phyloP scores from a whole-genome alignment of 2,888 invertebrate species.

The Unio delphinus region DNA sequence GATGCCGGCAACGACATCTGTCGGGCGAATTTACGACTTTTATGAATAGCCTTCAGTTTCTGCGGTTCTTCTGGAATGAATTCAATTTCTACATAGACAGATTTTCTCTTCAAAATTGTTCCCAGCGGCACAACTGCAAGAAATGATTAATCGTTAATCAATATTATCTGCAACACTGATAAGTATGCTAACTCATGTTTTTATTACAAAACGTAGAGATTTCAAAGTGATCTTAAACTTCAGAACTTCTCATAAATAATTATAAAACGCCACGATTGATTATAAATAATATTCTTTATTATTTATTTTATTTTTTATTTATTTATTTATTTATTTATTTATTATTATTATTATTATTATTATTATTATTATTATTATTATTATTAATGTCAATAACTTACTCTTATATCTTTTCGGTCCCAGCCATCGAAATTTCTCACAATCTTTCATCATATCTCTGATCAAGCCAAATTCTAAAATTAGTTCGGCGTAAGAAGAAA shows the following conservation, averaged over 20 bases:
- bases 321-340: too few relatives aligned
- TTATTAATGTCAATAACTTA: conserved; percentile 17
- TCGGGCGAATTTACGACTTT: conserved; percentile 16
- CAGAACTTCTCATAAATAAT: too few relatives aligned
- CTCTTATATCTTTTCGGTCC: conserved; percentile 55
- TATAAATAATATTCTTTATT: too few relatives aligned
- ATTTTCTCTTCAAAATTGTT: conserved; percentile 42
- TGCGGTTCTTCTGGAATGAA: conserved; percentile 37
- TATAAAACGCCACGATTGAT: too few relatives aligned
- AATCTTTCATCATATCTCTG: conserved; percentile 61
- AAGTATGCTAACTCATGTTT: too few relatives aligned
- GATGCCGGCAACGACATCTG: conserved; percentile 35
- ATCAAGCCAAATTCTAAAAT: conserved; percentile 57
- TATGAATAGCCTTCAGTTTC: conserved; percentile 6
- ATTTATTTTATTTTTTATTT: too few relatives aligned
- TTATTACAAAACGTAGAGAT: too few relatives aligned
- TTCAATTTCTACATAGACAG: conserved; percentile 51
- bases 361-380: too few relatives aligned
- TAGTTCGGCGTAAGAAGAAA: conserved; percentile 50
- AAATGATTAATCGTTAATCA: background rate
- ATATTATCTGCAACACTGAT: too few relatives aligned
- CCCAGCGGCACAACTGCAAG: conserved; percentile 51
- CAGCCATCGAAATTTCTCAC: conserved; percentile 59
- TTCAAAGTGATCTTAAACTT: too few relatives aligned
- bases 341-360: too few relatives aligned